A percentile compares a stretch with the other conserved stretches of the same genome.
Conservation (phyloP, 2,113 vertebrate species). For the Penelope pileata region DNA sequence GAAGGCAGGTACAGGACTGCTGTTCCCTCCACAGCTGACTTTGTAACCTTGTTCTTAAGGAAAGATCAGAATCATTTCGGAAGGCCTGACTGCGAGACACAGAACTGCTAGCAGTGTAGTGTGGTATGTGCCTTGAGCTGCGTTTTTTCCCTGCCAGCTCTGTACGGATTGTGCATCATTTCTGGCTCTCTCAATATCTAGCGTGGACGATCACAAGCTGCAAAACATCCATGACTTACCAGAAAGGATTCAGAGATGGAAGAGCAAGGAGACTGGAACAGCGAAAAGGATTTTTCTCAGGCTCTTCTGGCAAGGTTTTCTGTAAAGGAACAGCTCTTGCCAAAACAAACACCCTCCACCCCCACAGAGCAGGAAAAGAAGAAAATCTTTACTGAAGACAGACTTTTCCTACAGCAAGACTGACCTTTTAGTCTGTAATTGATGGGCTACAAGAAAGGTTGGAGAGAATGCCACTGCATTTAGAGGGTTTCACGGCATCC, state of each 20-base stretch:
- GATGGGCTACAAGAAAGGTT: conserved; percentile 62
- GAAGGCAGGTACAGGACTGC: background rate
- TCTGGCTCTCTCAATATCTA: background rate
- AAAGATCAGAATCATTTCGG: background rate
- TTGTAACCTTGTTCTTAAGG: background rate
- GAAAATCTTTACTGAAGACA: background rate
- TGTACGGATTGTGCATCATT: background rate
- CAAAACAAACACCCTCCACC: background rate
- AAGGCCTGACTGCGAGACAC: background rate
- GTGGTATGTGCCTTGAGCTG: background rate
- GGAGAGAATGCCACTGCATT: conserved; percentile 45
- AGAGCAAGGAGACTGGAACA: background rate
- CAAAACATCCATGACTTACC: background rate
- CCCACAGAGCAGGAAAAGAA: background rate
- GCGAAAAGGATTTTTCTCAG: background rate
- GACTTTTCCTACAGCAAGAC: conserved; percentile 19
- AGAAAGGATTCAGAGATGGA: background rate
- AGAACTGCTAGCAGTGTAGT: background rate
- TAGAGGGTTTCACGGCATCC: conserved; percentile 19
- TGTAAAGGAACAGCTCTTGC: background rate
- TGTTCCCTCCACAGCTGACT: background rate
- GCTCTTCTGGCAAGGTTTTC: background rate
- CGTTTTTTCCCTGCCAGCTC: background rate
- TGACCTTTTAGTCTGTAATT: conserved; percentile 56
- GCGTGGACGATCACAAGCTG: background rate